Conservation (phyloP, 2,797 vertebrate genomes). For the Lemur catta region DNA sequence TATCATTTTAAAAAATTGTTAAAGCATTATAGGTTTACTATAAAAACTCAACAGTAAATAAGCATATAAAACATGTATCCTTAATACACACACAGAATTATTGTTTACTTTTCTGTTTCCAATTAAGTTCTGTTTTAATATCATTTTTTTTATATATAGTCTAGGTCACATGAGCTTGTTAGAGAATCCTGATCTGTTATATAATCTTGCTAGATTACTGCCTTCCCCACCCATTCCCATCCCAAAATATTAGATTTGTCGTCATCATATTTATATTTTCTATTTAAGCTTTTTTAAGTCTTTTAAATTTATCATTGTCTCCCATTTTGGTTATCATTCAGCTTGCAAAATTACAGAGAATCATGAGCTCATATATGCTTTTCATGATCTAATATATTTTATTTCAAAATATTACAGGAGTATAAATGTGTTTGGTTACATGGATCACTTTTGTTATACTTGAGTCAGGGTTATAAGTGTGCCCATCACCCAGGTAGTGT, state of each 20-base stretch:
- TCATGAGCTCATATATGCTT: neutral
- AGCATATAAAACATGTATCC: neutral
- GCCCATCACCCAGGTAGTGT: too few relatives aligned
- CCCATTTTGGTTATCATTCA: neutral
- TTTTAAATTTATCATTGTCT: slow-evolving; percentile 16
- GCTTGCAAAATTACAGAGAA: neutral
- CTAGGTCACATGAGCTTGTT: neutral
- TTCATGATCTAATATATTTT: neutral
- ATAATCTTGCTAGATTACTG: neutral
- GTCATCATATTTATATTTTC: slow-evolving; percentile 13
- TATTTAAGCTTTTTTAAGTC: neutral
- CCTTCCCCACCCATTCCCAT: neutral
- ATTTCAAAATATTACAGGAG: too few relatives aligned
- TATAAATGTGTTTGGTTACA: too few relatives aligned
- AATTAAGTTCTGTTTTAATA: neutral
- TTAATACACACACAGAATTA: neutral
- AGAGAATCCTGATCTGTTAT: neutral
- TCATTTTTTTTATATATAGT: slow-evolving; percentile 5
- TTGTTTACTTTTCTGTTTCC: neutral
- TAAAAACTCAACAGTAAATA: slow-evolving; percentile 12
- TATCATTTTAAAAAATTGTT: neutral
- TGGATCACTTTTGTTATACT: too few relatives aligned
- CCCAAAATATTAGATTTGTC: slow-evolving; percentile 3
- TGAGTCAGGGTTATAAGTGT: too few relatives aligned
- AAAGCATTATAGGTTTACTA: neutral